phyloP scores from a whole-genome alignment of 2,888 invertebrate genomes.

The Tryphoninae sp. region DNA sequence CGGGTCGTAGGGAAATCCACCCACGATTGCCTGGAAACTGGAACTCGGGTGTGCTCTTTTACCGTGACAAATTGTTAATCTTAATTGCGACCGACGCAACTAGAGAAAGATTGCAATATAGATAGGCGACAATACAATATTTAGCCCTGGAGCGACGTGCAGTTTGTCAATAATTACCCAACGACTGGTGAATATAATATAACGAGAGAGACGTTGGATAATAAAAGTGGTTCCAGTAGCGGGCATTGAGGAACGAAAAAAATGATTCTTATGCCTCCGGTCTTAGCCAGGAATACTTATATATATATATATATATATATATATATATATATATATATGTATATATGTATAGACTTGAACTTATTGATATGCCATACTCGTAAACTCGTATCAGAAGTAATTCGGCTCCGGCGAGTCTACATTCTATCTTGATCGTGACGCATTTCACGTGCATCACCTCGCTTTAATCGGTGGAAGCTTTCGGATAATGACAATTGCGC shows the following conservation, averaged over 20 bases:
- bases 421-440: constrained; percentile 13
- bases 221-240: constrained; percentile 16
- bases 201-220: constrained; percentile 32
- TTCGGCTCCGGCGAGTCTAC: constrained; percentile 19
- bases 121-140: constrained; percentile 52
- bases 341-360: constrained; percentile 16
- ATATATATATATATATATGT: too few relatives aligned
- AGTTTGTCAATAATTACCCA: constrained; percentile 63
- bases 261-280: constrained; percentile 26
- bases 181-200: constrained; percentile 32
- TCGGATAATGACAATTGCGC: constrained; percentile 7
- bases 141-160: constrained; percentile 57
- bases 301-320: constrained; percentile 6
- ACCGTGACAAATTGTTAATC: constrained; percentile 65
- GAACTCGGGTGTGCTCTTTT: constrained; percentile 49
- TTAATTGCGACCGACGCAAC: constrained; percentile 57
- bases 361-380: background rate
- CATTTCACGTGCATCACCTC: background rate
- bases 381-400: constrained; percentile 21
- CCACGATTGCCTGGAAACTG: constrained; percentile 57
- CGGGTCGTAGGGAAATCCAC: constrained; percentile 34
- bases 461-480: constrained; percentile 5
- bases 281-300: background rate
- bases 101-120: constrained; percentile 55
- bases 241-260: background rate